Evolutionary conservation across 2,797 vertebrate genomes (phyloP).

Genomic region (Gymnodraco acuticeps): DNA sequence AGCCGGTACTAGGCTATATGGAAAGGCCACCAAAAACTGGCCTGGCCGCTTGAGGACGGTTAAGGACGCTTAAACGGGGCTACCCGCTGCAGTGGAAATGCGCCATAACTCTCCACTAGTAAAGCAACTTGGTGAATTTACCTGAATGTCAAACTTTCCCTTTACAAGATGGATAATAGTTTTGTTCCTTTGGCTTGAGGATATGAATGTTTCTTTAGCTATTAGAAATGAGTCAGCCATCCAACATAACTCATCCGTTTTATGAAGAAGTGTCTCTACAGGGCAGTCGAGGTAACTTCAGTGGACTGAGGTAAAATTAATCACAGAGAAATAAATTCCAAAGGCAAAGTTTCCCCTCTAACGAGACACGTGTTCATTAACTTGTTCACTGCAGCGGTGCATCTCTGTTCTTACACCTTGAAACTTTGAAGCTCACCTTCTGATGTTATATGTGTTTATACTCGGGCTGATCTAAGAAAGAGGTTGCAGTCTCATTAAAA

Average conservation of each 20-base stretch:
- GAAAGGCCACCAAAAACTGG: too few relatives aligned
- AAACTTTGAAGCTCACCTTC: constrained; percentile 39
- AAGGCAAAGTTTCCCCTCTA: constrained; percentile 5
- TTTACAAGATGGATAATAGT: not conserved
- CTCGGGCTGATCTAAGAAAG: constrained; percentile 39
- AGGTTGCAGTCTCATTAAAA: constrained; percentile 67
- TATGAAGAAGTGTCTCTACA: not conserved
- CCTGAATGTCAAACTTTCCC: too few relatives aligned
- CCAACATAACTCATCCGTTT: not conserved
- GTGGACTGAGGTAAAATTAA: constrained; percentile 7
- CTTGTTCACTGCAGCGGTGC: not conserved
- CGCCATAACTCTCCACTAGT: too few relatives aligned
- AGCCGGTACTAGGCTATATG: too few relatives aligned
- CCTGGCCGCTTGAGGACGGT: too few relatives aligned
- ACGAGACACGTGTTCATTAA: constrained; percentile 6
- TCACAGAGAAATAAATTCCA: constrained; percentile 20
- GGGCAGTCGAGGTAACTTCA: not conserved
- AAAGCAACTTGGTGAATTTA: too few relatives aligned
- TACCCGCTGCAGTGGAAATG: too few relatives aligned
- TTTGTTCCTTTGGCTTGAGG: not conserved
- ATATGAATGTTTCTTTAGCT: not conserved
- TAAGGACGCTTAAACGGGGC: too few relatives aligned
- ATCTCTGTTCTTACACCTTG: constrained; percentile 32
- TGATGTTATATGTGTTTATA: not conserved
- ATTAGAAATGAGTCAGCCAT: not conserved